phyloP scores from a whole-genome alignment of 2,888 invertebrate genomes.

The Amphipyra berbera region DNA sequence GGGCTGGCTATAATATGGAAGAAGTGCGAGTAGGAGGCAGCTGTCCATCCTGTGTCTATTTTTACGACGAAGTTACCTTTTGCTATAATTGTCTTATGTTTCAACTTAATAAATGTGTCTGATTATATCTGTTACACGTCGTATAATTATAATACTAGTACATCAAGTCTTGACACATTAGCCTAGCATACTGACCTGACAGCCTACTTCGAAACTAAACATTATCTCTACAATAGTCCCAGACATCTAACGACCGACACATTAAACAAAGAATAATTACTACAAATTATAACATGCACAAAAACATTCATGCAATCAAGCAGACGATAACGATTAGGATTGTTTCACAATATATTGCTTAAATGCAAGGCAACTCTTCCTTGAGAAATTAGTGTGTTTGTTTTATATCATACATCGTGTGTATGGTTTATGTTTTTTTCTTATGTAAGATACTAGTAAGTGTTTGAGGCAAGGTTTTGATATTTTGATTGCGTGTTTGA shows the following conservation, averaged over 20 bases:
- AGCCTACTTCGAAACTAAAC: conserved; percentile 20
- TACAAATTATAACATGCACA: conserved; percentile 46
- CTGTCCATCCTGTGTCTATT: too few relatives aligned
- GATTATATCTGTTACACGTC: too few relatives aligned
- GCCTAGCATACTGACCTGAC: conserved; percentile 35
- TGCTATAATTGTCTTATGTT: too few relatives aligned
- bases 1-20: too few relatives aligned
- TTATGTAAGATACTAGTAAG: too few relatives aligned
- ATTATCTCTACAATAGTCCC: conserved; percentile 23
- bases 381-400: conserved; percentile 35
- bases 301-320: conserved; percentile 34
- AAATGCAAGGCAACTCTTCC: conserved; percentile 24
- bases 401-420: conserved; percentile 11
- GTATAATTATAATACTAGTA: conserved; percentile 12
- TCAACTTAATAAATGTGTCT: too few relatives aligned
- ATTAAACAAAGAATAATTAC: conserved; percentile 32
- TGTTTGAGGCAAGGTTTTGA: conserved; percentile 1
- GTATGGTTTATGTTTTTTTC: conserved; percentile 13
- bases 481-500: not conserved
- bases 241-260: conserved; percentile 6
- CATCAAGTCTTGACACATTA: conserved; percentile 41
- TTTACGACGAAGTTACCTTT: too few relatives aligned
- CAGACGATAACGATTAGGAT: conserved; percentile 33
- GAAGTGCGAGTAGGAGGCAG: too few relatives aligned
- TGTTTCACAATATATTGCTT: conserved; percentile 22